Evolutionary conservation across 2,888 invertebrate genomes (phyloP).

Genomic region (Pecten maximus): DNA sequence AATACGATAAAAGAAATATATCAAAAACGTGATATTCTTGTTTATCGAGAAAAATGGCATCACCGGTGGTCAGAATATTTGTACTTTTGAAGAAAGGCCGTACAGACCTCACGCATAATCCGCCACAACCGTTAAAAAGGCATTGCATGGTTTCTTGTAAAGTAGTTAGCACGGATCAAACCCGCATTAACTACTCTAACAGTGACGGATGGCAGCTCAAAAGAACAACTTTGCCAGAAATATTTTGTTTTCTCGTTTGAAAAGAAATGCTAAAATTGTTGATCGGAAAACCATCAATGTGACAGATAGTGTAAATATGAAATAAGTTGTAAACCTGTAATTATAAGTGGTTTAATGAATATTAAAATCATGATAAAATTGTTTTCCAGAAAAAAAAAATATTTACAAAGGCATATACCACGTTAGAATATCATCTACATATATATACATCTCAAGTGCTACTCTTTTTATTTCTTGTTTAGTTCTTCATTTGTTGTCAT

Average conservation of each 20-base stretch:
- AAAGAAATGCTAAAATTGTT: constrained; percentile 26
- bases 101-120: not conserved
- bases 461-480: too few relatives aligned
- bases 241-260: not conserved
- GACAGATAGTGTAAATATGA: not conserved
- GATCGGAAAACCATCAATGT: not conserved
- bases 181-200: not conserved
- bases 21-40: constrained; percentile 15
- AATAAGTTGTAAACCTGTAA: not conserved
- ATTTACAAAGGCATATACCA: too few relatives aligned
- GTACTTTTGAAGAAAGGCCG: not conserved
- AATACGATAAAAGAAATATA: not conserved
- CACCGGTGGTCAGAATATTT: not conserved
- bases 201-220: not conserved
- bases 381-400: not conserved
- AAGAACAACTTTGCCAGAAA: constrained; percentile 30
- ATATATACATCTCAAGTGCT: too few relatives aligned
- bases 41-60: not conserved
- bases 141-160: constrained; percentile 33
- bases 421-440: too few relatives aligned
- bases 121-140: not conserved
- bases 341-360: not conserved
- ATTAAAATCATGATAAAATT: not conserved
- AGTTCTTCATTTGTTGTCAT: too few relatives aligned
- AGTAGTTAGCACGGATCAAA: constrained; percentile 2